phyloP scores from a whole-genome alignment of 2,888 invertebrate genomes.

The Scaptomyza parva region DNA sequence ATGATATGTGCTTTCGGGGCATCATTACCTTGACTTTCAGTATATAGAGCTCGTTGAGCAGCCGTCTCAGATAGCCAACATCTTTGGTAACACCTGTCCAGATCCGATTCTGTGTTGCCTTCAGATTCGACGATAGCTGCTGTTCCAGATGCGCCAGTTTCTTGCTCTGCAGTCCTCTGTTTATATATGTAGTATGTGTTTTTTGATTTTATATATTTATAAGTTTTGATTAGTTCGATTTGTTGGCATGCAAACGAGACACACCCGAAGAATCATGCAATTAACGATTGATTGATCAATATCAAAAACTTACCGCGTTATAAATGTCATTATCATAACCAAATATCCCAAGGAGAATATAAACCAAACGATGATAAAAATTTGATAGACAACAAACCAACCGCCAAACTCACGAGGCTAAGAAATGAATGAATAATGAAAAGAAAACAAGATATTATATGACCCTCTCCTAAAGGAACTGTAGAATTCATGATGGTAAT shows the following conservation, averaged over 20 bases:
- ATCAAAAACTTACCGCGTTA: conserved; percentile 86
- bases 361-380: conserved; percentile 94
- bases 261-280: conserved; percentile 37
- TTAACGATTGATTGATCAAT: background rate
- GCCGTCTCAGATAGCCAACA: conserved; percentile 89
- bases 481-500: background rate
- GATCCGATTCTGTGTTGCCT: conserved; percentile 91
- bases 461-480: no score
- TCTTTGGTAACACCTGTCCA: conserved; percentile 91
- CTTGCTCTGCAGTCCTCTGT: conserved; percentile 87
- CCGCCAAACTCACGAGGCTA: conserved; percentile 86
- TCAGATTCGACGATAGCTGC: conserved; percentile 90
- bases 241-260: conserved; percentile 44
- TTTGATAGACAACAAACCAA: conserved; percentile 90
- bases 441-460: no score
- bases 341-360: conserved; percentile 96
- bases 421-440: conserved; percentile 12
- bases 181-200: conserved; percentile 33
- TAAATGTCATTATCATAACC: conserved; percentile 94
- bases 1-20: conserved; percentile 23
- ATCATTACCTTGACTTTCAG: conserved; percentile 91
- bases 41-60: conserved; percentile 92
- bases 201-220: conserved; percentile 10
- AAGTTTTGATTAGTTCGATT: conserved; percentile 18
- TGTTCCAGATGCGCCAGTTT: conserved; percentile 90